Conservation (phyloP, 2,113 vertebrate genomes). For the Colistium nudipinnis region DNA sequence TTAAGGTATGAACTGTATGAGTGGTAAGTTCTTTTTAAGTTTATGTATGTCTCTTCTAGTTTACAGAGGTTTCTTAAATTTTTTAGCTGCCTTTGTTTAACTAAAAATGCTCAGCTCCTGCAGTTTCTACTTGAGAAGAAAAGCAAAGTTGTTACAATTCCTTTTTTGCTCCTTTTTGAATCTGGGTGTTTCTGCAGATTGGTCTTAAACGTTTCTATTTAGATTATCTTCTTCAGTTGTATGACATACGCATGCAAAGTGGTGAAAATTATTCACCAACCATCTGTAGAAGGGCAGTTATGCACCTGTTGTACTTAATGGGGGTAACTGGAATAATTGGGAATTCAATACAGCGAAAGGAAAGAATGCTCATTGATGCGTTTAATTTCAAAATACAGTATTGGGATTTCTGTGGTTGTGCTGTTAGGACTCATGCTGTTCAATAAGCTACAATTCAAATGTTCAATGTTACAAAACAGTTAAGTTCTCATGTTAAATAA, state of each 20-base stretch:
- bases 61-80: background rate
- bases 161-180: background rate
- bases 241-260: background rate
- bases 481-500: slow-evolving; percentile 1
- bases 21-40: background rate
- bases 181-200: background rate
- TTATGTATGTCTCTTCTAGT: background rate
- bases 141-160: background rate
- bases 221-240: background rate
- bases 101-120: background rate
- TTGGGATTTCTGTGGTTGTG: slow-evolving; percentile 14
- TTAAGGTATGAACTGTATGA: background rate
- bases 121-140: background rate
- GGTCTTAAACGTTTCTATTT: background rate
- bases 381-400: background rate
- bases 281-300: no score
- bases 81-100: background rate
- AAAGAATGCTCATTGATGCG: background rate
- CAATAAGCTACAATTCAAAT: background rate
- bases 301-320: no score
- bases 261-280: no score
- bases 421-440: background rate
- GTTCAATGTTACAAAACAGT: slow-evolving; percentile 23
- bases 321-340: background rate
- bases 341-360: background rate